phyloP scores from a whole-genome alignment of 2,113 vertebrate genomes.

The Willisornis vidua region DNA sequence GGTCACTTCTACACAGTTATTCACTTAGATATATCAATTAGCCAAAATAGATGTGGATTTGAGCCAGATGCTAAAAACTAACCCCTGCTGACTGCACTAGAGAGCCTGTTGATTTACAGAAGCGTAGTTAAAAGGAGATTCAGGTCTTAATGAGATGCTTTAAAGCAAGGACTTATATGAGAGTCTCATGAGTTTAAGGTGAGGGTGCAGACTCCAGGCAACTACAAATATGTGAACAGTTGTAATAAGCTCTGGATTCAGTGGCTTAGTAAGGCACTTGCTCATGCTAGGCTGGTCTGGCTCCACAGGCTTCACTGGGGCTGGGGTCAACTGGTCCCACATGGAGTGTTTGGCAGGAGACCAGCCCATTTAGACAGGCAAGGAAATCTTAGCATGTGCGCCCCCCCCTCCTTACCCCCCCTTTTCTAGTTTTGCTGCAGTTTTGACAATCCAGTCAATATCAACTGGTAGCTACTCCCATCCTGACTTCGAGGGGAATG shows the following conservation, averaged over 20 bases:
- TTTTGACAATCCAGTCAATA: neutral
- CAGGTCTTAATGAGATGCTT: neutral
- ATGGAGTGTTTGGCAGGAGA: neutral
- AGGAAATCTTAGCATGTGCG: neutral
- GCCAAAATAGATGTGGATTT: neutral
- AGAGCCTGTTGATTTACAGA: conserved; percentile 1
- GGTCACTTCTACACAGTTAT: neutral
- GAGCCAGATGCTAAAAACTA: neutral
- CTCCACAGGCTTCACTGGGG: neutral
- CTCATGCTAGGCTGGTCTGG: neutral
- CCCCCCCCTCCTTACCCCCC: accelerated
- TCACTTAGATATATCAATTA: conserved; percentile 22
- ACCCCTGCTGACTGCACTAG: neutral
- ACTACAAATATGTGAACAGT: neutral
- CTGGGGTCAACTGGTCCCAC: neutral
- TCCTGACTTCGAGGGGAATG: neutral
- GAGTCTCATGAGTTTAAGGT: neutral
- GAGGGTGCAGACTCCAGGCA: neutral
- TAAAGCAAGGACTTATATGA: neutral
- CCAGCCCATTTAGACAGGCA: neutral
- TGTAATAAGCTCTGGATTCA: neutral
- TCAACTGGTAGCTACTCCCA: neutral
- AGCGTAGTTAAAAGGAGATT: neutral
- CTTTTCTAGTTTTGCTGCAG: neutral
- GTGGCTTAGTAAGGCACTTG: neutral